Conservation (phyloP, 2,888 invertebrate species). For the Drosophila quinaria region DNA sequence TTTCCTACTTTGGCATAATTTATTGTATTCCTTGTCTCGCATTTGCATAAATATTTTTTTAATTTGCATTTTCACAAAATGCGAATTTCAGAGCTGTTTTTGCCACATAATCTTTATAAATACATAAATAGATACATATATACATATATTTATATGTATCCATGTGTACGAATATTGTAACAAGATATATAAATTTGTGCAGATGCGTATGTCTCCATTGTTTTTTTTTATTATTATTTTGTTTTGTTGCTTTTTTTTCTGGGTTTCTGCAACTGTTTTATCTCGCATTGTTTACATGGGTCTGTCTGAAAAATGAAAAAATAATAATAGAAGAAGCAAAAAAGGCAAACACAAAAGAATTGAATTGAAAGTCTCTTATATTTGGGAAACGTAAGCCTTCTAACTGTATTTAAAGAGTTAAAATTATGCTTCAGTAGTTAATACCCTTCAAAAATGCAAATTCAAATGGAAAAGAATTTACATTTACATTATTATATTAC, state of each 20-base stretch:
- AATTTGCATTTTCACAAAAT: slow-evolving; percentile 77
- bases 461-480: slow-evolving; percentile 4
- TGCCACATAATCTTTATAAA: slow-evolving; percentile 34
- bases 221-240: slow-evolving; percentile 33
- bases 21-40: slow-evolving; percentile 64
- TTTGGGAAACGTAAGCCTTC: not conserved
- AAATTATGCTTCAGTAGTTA: slow-evolving; percentile 2
- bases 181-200: slow-evolving; percentile 16
- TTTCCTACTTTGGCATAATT: slow-evolving; percentile 66
- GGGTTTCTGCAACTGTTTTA: slow-evolving; percentile 21
- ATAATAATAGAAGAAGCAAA: slow-evolving; percentile 29
- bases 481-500: not conserved
- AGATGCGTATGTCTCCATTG: slow-evolving; percentile 38
- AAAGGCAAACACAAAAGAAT: slow-evolving; percentile 26
- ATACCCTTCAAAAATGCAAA: not conserved
- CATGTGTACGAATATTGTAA: slow-evolving; percentile 18
- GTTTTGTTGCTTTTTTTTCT: not conserved
- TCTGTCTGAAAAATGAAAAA: slow-evolving; percentile 27
- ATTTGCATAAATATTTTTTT: slow-evolving; percentile 76
- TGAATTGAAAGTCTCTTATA: slow-evolving; percentile 32
- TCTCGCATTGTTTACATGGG: slow-evolving; percentile 33
- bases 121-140: slow-evolving; percentile 18
- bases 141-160: slow-evolving; percentile 17
- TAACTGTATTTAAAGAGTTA: slow-evolving; percentile 25
- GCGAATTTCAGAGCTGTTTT: slow-evolving; percentile 45